phyloP scores from a whole-genome alignment of 2,888 invertebrate genomes.

The Hoplodrina ambigua region DNA sequence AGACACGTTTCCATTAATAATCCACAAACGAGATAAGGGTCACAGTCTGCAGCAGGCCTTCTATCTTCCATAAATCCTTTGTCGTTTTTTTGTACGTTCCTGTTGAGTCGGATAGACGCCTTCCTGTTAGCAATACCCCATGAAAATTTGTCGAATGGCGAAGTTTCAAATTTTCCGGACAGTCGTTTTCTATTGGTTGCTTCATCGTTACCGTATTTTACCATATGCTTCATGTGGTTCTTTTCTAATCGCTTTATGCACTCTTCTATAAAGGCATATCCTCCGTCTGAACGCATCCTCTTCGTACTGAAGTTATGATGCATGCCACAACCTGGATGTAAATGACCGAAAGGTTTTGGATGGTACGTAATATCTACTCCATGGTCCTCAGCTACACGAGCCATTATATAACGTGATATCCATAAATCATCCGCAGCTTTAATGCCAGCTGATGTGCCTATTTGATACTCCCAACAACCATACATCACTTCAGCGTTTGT shows the following conservation, averaged over 20 bases:
- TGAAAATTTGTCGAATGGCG: constrained; percentile 97
- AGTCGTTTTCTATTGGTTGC: constrained; percentile 97
- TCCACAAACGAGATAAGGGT: constrained; percentile 93
- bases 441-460: constrained; percentile 97
- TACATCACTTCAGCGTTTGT: constrained; percentile 99
- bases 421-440: constrained; percentile 95
- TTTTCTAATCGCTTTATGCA: constrained; percentile 97
- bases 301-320: constrained; percentile 98
- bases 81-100: constrained; percentile 96
- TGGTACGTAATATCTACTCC: constrained; percentile 93
- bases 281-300: constrained; percentile 95
- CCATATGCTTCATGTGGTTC: constrained; percentile 97
- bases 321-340: constrained; percentile 96
- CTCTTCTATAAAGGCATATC: constrained; percentile 93
- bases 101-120: constrained; percentile 97
- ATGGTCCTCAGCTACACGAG: constrained; percentile 96
- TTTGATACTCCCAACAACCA: constrained; percentile 97
- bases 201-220: constrained; percentile 97
- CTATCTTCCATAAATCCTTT: constrained; percentile 98
- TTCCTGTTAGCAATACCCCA: constrained; percentile 97
- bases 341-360: constrained; percentile 94
- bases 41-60: constrained; percentile 97
- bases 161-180: constrained; percentile 98
- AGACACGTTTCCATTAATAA: constrained; percentile 88
- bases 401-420: constrained; percentile 95